Evolutionary conservation across 1,140 invertebrate genomes (phyloP).

Genomic region (Microplitis demolitor): DNA sequence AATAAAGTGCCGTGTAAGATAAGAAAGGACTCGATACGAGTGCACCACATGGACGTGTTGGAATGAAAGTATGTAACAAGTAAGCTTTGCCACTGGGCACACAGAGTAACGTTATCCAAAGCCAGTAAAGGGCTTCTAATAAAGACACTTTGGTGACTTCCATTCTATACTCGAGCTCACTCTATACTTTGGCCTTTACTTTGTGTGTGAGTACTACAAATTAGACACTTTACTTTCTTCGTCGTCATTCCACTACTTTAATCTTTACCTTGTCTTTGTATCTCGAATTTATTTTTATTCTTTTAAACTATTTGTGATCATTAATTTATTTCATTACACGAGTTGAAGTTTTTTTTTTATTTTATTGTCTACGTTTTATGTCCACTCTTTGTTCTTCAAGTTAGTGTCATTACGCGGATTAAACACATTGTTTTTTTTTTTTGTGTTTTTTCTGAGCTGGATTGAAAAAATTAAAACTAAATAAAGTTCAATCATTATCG

Average conservation of each 20-base stretch:
- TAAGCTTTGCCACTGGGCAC: not conserved
- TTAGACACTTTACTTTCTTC: conserved; percentile 11
- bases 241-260: not conserved
- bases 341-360: not conserved
- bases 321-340: no score
- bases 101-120: not conserved
- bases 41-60: not conserved
- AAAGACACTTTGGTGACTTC: conserved; percentile 12
- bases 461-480: no score
- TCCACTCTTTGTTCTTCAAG: no score
- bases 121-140: conserved; percentile 2
- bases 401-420: no score
- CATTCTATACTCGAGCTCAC: not conserved
- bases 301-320: no score
- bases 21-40: not conserved
- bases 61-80: not conserved
- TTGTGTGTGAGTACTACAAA: not conserved
- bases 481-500: no score
- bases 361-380: no score
- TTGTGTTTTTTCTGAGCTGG: no score
- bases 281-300: not conserved
- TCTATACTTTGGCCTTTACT: not conserved
- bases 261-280: not conserved
- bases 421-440: not conserved
- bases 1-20: no score